phyloP scores from a whole-genome alignment of 2,797 vertebrate species.

The Amblyopsis hoosieri region DNA sequence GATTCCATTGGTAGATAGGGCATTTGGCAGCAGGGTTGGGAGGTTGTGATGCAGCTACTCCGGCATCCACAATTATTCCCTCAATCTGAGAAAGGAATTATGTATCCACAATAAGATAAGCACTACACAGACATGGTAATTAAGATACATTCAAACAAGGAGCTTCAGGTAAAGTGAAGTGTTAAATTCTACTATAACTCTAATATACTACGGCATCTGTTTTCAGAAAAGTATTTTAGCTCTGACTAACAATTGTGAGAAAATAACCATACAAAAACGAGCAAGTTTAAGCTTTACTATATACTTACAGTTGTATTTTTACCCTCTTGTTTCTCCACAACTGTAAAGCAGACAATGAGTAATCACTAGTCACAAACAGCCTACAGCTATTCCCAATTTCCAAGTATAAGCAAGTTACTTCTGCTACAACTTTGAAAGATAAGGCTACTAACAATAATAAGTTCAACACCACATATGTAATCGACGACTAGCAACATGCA shows the following conservation, averaged over 20 bases:
- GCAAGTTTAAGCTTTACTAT: background rate
- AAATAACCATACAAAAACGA: too few relatives aligned
- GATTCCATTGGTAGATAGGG: constrained; percentile 96
- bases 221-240: too few relatives aligned
- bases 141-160: too few relatives aligned
- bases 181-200: too few relatives aligned
- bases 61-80: constrained; percentile 73
- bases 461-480: too few relatives aligned
- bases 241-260: too few relatives aligned
- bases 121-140: background rate
- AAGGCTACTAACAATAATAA: too few relatives aligned
- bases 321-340: constrained; percentile 71
- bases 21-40: constrained; percentile 92
- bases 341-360: constrained; percentile 52
- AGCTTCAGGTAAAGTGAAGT: too few relatives aligned
- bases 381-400: background rate
- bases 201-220: too few relatives aligned
- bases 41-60: constrained; percentile 68
- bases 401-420: background rate
- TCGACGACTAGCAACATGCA: too few relatives aligned
- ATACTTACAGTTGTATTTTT: constrained; percentile 68
- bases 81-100: constrained; percentile 80
- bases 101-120: too few relatives aligned
- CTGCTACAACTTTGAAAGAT: background rate
- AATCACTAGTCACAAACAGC: background rate